Base-by-base conservation (phyloP, 1,140 invertebrate genomes). In the Drosophila pachea region DNA sequence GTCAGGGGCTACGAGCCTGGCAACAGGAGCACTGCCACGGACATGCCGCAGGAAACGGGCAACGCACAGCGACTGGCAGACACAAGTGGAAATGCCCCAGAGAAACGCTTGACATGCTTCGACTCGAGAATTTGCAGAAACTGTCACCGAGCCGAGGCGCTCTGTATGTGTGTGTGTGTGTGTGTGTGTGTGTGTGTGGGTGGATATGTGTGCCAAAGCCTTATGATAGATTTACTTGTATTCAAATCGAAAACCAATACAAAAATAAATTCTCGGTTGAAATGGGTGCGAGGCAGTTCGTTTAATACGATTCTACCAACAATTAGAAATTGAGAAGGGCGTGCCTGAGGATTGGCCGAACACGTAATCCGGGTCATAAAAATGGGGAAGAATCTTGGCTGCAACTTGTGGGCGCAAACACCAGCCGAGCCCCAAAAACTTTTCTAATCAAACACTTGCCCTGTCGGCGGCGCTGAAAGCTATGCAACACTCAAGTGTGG, bases 401-500 rank as follows among this genome's bases (percentile, higher is more conserved):
- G 68, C 35, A 74, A 84, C 59, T 76, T 68, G 54, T 67, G 56
- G 60, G 50, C 36, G 66, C 68, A 74, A 76, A 68, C 67, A 22
- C 22, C 22, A 22, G 22, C 60, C 50, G 33, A 35, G 29, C 60
- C 11, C 7, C 31, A 35, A 49, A 65, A 70, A 70, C 48, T 83
- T 83, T 83, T 83, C 79, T 84, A 83, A 83, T 83, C 79, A 84
- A 84, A 84, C 79, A 84, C 79, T 84, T 76, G 58, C 61, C 63
- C 63, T 52, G 58, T 61, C 55, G 55, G 60, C 35, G 54, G 63
- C 42, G 45, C 54, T 53, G 42, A 53, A 67, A 74, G 68, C 62
- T 68, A 71, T 66, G 55, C 55, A 48, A 60, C 31, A 58, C 52
- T 58, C 38, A 40, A n/a, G 14, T 36, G 38, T 8, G 35, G 9